Evolutionary conservation across 2,888 invertebrate species (phyloP), one percentile per base, ranked within the genome.

Genomic region (Aricia artaxerxes): DNA sequence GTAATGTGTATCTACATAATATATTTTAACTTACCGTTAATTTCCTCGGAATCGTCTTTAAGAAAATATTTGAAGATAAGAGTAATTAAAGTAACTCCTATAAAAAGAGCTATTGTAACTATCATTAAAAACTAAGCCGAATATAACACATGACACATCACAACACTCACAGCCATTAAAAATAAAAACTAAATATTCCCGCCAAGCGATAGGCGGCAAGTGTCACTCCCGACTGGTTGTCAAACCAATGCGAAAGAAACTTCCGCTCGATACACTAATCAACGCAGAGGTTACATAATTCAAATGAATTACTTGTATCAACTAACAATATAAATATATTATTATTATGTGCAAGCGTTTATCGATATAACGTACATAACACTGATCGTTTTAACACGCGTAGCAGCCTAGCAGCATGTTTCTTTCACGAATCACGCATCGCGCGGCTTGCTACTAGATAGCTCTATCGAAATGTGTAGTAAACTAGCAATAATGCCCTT

Each of bases 61-160:
- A 80, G 79, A 75, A 81, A 87, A 79, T 80, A 87, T 84, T 89
- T 88, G 78, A 88, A 82, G 81, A 89, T 82, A 83, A 88, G 89
- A 86, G 86, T 87, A 84, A 90, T 82, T 81, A 90, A 82, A 84
- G 89, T 82, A 81, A 87, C 82, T 82, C 87, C 88, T 80, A 89
- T 82, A 73, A 88, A 84, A 80, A 89, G 86, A 82, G 86, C 86
- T 87, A 92, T 88, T 78, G 86, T 87, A 84, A 93, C 88, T 92
- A 93, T 93, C 85, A 88, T 76, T 76, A 91, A 85, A 86, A 84
- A 81, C 73, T 79, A 83, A 83, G 81, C 73, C 75, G 78, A 78
- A 84, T 87, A 57, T 76, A 76, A 24, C 92, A 92, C 93, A 90
- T 89, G 92, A 92, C 92, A 86, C 93, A 90, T 89, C 92, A 92